Evolutionary conservation across 2,797 vertebrate species (phyloP).

Genomic region (Propithecus deckenii): DNA sequence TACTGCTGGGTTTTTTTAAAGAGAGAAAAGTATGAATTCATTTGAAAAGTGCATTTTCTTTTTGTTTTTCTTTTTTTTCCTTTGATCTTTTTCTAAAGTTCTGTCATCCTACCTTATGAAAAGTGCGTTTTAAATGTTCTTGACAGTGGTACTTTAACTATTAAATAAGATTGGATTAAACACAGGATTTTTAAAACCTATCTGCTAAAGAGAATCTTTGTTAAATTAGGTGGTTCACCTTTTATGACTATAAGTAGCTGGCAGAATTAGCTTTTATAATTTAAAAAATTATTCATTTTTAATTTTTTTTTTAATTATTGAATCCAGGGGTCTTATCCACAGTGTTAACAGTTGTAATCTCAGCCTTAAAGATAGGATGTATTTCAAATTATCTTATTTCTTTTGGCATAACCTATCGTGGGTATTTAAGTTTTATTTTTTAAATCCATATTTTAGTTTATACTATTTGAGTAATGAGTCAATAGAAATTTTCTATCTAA

Average conservation of each 20-base stretch:
- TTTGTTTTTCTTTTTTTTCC: no score
- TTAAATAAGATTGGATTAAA: slow-evolving; percentile 22
- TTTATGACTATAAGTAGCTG: neutral
- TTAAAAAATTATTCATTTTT: neutral
- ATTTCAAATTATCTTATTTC: slow-evolving; percentile 6
- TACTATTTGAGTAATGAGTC: slow-evolving; percentile 40
- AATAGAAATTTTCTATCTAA: neutral
- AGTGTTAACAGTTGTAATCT: neutral
- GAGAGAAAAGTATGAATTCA: neutral
- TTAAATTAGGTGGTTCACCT: slow-evolving; percentile 24
- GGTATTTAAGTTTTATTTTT: slow-evolving; percentile 13
- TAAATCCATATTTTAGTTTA: slow-evolving; percentile 44
- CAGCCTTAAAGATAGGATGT: neutral
- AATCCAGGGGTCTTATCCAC: neutral
- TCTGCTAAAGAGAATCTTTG: neutral
- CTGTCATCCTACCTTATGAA: neutral
- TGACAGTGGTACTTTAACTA: neutral
- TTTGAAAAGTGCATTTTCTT: slow-evolving; percentile 29
- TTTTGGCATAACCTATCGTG: neutral
- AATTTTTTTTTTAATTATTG: neutral
- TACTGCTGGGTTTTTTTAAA: neutral
- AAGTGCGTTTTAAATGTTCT: slow-evolving; percentile 31
- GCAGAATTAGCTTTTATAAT: slow-evolving; percentile 14
- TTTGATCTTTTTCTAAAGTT: no score
- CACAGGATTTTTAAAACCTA: neutral